These are phyloP conservation scores for Macrocentrus cingulum DNA, from an alignment of 1,140 invertebrate species.

Conservation along the genomic window DNA sequence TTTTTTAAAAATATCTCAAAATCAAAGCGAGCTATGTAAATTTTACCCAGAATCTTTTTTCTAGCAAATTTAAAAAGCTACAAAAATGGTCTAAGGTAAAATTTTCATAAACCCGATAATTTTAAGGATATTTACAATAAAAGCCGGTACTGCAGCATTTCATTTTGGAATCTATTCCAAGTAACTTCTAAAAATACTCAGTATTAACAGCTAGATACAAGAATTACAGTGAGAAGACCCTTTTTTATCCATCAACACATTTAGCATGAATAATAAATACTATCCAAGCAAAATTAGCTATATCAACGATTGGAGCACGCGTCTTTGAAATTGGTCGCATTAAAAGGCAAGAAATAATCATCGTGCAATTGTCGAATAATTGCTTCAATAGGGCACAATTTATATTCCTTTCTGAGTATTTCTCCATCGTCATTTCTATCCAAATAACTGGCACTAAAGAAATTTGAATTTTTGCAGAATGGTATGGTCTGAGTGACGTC, in stretches of 20 bases:
- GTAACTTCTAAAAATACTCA: constrained; percentile 12
- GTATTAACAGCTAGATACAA: constrained; percentile 7
- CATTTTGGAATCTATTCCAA: no score
- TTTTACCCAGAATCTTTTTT: no score
- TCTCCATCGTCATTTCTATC: constrained; percentile 49
- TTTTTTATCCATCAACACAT: no score
- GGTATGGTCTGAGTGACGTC: constrained; percentile 80
- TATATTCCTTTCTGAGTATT: constrained; percentile 52
- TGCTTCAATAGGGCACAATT: constrained; percentile 80
- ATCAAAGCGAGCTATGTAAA: no score
- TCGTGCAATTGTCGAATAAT: constrained; percentile 83
- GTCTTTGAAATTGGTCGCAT: constrained; percentile 83
- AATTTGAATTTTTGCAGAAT: constrained; percentile 72
- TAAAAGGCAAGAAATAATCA: constrained; percentile 78
- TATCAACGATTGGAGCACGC: constrained; percentile 62
- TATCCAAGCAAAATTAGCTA: no score
- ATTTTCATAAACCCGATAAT: no score
- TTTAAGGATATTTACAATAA: no score
- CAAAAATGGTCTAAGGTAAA: no score
- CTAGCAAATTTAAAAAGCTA: no score
- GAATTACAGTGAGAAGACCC: constrained; percentile 10
- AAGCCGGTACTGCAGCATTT: no score
- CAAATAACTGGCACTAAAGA: constrained; percentile 51
- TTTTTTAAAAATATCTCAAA: no score
- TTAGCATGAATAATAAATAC: no score